Base-by-base conservation (phyloP, 2,797 vertebrate species). In the Sphaeramia orbicularis region DNA sequence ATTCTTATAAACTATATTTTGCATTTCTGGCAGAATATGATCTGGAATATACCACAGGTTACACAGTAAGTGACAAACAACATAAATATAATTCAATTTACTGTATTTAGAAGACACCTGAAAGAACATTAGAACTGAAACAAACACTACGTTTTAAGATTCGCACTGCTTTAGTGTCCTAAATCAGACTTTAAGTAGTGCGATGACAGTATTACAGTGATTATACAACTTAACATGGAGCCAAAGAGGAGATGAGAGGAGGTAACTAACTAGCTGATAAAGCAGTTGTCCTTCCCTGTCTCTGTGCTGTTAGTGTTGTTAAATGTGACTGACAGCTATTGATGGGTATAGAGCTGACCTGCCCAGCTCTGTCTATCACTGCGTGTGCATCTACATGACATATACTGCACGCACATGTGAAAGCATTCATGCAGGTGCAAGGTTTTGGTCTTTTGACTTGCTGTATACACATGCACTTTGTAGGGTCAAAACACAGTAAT, bases 271-370 rank as follows among this genome's bases (percentile, higher is more conserved):
- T 60, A 38, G 64, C 74, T 69, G 81, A 86, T 91, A 89, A 93
- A 92, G 88, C 75, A 75, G 77, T 43, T 45, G 57, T 88, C 81
- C 74, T 87, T 45, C 55, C 83, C 87, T 74, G 76, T 85, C 78
- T 71, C 72, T 77, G 76, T 78, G 68, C 66, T 82, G 65, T 82
- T 81, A 87, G 80, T 78, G 87, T 84, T 86, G 85, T 85, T 90
- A 88, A 91, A 91, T 85, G 85, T 85, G 70, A 90, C 71, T 71
- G 89, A 91, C 92, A 76, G 90, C 77, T 91, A 91, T 86, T 86
- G 90, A 90, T 88, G 87, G 75, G 65, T 40, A 73, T 70, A 71
- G 59, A 61, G 75, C 86, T 89, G 86, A 83, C 71, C 74, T 64
- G 48, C 63, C 54, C 50, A 44, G 51, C 61, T 59, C 76, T 30